These are phyloP conservation scores for Micronycteris hirsuta DNA, from an alignment of 2,113 vertebrate genomes.

Conservation along the genomic window DNA sequence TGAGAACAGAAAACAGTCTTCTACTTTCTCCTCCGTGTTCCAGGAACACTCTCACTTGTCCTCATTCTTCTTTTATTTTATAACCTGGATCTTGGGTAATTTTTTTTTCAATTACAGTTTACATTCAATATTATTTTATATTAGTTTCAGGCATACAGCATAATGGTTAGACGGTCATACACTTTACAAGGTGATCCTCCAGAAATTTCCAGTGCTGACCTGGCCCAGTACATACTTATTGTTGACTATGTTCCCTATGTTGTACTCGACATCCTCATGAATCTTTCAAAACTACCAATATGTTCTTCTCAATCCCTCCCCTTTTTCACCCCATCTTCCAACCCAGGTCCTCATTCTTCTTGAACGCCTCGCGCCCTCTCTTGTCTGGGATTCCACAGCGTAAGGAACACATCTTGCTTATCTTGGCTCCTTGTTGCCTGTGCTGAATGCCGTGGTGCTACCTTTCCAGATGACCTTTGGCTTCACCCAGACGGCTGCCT, in stretches of 20 bases:
- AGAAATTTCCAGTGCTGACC: background rate
- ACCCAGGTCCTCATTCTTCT: background rate
- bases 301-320: background rate
- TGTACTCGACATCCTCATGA: background rate
- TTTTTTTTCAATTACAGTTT: background rate
- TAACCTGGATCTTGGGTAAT: too few relatives aligned
- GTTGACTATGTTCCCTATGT: background rate
- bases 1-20: background rate
- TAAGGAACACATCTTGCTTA: fast-evolving
- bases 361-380: background rate
- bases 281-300: background rate
- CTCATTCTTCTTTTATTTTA: background rate
- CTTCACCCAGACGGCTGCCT: background rate
- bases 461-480: background rate
- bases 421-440: background rate
- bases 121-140: background rate
- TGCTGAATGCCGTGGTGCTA: background rate
- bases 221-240: background rate
- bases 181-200: background rate
- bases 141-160: background rate
- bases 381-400: background rate
- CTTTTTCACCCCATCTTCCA: background rate
- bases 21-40: background rate
- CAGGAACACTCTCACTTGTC: background rate
- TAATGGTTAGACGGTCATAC: background rate